Evolutionary conservation across 2,888 invertebrate genomes (phyloP).

Genomic region (Selenia dentaria): DNA sequence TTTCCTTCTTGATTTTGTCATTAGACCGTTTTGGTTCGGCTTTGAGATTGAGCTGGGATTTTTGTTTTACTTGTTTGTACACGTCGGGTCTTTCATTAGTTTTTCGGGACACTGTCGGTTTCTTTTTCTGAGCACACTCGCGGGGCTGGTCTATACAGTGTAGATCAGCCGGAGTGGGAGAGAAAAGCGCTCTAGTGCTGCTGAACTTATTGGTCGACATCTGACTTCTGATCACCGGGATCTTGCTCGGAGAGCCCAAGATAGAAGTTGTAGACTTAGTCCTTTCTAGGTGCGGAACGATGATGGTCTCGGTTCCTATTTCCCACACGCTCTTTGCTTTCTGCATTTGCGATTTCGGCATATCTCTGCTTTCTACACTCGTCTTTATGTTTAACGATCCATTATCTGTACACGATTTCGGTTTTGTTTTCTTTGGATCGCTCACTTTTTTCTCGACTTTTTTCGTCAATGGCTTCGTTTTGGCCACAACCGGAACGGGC

Average conservation of each 20-base stretch:
- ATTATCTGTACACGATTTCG: conserved; percentile 66
- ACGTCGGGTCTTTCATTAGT: conserved; percentile 63
- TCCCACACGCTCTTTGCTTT: conserved; percentile 84
- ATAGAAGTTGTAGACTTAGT: conserved; percentile 81
- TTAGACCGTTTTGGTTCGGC: conserved; percentile 64
- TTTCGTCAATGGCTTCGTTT: conserved; percentile 70
- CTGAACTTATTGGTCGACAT: conserved; percentile 78
- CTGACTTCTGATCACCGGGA: conserved; percentile 85
- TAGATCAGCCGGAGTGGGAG: conserved; percentile 85
- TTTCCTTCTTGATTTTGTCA: conserved; percentile 73
- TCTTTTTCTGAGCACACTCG: conserved; percentile 83
- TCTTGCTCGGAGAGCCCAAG: conserved; percentile 85
- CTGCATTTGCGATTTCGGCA: conserved; percentile 72
- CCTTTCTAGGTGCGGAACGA: conserved; percentile 69
- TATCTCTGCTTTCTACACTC: conserved; percentile 60
- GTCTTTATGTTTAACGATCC: conserved; percentile 69
- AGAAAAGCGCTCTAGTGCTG: conserved; percentile 80
- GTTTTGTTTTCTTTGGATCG: conserved; percentile 73
- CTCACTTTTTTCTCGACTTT: conserved; percentile 70
- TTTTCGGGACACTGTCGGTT: conserved; percentile 62
- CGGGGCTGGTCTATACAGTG: conserved; percentile 80
- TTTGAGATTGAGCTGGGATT: conserved; percentile 73
- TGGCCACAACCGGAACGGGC: conserved; percentile 76
- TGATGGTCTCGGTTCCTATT: conserved; percentile 71
- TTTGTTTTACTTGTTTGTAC: conserved; percentile 75